These are phyloP conservation scores for Panthera tigris DNA, from an alignment of 2,113 vertebrate species.

Conservation along the genomic window DNA sequence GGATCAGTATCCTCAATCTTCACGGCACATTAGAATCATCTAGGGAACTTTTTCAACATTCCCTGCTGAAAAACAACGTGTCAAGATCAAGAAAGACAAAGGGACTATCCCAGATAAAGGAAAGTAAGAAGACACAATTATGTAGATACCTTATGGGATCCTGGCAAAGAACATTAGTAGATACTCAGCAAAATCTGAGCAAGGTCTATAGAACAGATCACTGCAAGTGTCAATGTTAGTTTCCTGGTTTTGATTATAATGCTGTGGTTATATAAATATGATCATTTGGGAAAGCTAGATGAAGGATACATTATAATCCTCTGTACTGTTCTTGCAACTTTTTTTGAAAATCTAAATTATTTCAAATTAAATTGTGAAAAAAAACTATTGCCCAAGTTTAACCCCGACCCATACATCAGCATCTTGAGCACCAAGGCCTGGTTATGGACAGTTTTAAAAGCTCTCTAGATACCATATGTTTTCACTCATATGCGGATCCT, in stretches of 20 bases:
- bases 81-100: slow-evolving; percentile 8
- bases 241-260: not conserved
- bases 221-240: not conserved
- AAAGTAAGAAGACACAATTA: not conserved
- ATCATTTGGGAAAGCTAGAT: not conserved
- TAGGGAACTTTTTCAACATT: not conserved
- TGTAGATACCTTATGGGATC: not conserved
- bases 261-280: not conserved
- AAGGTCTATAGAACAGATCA: not conserved
- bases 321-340: not conserved
- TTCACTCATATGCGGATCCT: too few species aligned
- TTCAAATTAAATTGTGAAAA: slow-evolving; percentile 35
- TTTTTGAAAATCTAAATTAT: slow-evolving; percentile 6
- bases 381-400: not conserved
- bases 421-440: not conserved
- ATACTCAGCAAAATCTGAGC: not conserved
- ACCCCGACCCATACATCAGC: not conserved
- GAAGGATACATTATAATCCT: not conserved
- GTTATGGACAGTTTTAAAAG: not conserved
- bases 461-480: too few species aligned
- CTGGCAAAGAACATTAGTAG: not conserved
- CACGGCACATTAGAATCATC: not conserved
- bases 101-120: not conserved
- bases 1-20: not conserved
- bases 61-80: not conserved